phyloP scores from a whole-genome alignment of 1,140 invertebrate species.

The Macrobrachium nipponense region DNA sequence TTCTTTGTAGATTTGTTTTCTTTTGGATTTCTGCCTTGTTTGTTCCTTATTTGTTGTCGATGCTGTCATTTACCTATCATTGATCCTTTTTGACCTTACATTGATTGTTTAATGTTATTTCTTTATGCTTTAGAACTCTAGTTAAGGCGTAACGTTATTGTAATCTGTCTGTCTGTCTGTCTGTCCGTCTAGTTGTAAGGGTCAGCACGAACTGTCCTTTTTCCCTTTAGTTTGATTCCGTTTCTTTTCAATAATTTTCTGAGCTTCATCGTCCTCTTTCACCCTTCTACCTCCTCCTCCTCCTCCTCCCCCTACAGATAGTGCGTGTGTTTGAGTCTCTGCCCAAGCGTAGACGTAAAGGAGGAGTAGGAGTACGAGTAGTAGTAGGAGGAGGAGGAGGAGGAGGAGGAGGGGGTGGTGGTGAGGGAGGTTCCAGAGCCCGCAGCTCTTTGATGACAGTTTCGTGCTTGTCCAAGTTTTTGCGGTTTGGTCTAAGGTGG shows the following conservation, averaged over 20 bases:
- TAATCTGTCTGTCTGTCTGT: too few relatives aligned
- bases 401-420: neutral
- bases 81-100: too few relatives aligned
- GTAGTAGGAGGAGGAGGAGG: neutral
- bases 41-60: too few relatives aligned
- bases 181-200: too few relatives aligned
- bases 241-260: neutral
- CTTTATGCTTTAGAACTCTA: too few relatives aligned
- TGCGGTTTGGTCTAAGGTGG: neutral
- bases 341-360: neutral
- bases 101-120: too few relatives aligned
- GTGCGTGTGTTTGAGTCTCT: slow-evolving; percentile 1
- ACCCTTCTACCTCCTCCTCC: slow-evolving; percentile 2
- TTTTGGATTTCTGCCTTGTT: too few relatives aligned
- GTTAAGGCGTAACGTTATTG: too few relatives aligned
- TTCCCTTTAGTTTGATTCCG: neutral
- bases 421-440: neutral
- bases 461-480: slow-evolving; percentile 15
- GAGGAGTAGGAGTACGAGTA: too few relatives aligned
- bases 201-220: neutral
- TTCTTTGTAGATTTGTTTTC: too few relatives aligned
- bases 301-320: neutral
- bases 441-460: slow-evolving; percentile 18
- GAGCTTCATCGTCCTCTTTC: neutral
- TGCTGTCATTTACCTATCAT: too few relatives aligned